Evolutionary conservation across 2,797 vertebrate species (phyloP), one percentile per base, ranked within the genome.

Genomic region (Australoheros facetus): DNA sequence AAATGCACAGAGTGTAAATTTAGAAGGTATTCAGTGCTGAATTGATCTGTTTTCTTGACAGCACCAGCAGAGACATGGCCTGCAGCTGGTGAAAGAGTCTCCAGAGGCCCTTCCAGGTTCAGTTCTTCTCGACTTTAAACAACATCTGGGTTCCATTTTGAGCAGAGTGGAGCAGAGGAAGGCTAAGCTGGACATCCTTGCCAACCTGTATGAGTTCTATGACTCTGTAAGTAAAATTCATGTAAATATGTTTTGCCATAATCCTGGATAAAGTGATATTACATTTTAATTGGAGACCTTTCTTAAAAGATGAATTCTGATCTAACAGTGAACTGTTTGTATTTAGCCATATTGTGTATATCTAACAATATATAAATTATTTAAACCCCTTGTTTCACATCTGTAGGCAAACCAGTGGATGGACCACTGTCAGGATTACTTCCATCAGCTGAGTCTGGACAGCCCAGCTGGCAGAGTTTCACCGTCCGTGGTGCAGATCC

Each of bases 141-240:
- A 95, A 81, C 91, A 95, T 79, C 89, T 95, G 79, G 92, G 89
- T 77, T 89, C 92, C n/a, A 70, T 95, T 56, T 85, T 94, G 13
- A 91, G 87, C 89, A 84, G 89, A 76, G 91, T 92, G 12, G 95
- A 96, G 85, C 87, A 75, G 28, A 93, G 94, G 77, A 95, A 91
- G 77, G 71, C 69, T 1, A 93, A 95, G 2, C 91, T 96, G 51
- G 95, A 97, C 57, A 88, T 93, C 45, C 87, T 97, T 30, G 86
- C 89, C 77, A 95, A 93, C 83, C 92, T 96, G 23, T 94, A 96
- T n/a, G 95, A 96, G 85, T 96, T 96, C 90, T 95, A 95, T 32
- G 94, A 97, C 82, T 96, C 92, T 11, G 95, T 97, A 92, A 92
- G 90, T 84, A 21, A 55, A 64, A 73, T 26, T 23, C 2, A 2